Evolutionary conservation across 2,888 invertebrate species (phyloP), one percentile per base, ranked within the genome.

Genomic region (Argynnis bischoffii): DNA sequence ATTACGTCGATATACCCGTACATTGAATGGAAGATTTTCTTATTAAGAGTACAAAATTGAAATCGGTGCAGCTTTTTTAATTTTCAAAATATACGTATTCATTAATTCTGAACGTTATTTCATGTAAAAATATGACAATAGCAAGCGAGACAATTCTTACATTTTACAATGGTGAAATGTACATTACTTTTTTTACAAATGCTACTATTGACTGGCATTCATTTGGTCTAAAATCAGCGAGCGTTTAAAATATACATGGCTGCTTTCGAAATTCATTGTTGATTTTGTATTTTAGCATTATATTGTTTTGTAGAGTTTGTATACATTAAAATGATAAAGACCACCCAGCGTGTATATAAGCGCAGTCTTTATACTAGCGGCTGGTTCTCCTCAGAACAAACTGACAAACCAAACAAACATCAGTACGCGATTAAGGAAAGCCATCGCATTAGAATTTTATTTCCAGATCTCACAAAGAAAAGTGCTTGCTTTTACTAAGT

Each of bases 281-380:
- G 82, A 79, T 87, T 84, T 84, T 84, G 79, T 83, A 82, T 87
- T 87, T 87, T 79, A 77, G 79, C 84, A 87, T 87, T 86, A 86
- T 84, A 85, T 87, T 88, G 86, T 89, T 84, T 85, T 83, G 82
- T 85, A 86, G 88, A 86, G 82, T 74, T 76, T 90, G 90, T 92
- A 89, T 90, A 90, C 86, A 79, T 90, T 89, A 79, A 84, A 84
- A 89, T 92, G 92, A 92, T 91, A 89, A 86, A 90, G 92, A 91
- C 92, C 92, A 92, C 92, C 92, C 92, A 91, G 84, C 77, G 72
- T 65, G 78, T 81, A 80, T 82, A 79, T 76, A 79, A 78, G 80
- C 81, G 79, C 81, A 78, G 81, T 78, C 63, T 68, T 59, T 59
- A 57, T 74, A 80, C 82, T 88, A 87, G 90, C 89, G 88, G 90